Evolutionary conservation across 2,797 vertebrate genomes (phyloP).

Genomic region (Liparis tanakae): DNA sequence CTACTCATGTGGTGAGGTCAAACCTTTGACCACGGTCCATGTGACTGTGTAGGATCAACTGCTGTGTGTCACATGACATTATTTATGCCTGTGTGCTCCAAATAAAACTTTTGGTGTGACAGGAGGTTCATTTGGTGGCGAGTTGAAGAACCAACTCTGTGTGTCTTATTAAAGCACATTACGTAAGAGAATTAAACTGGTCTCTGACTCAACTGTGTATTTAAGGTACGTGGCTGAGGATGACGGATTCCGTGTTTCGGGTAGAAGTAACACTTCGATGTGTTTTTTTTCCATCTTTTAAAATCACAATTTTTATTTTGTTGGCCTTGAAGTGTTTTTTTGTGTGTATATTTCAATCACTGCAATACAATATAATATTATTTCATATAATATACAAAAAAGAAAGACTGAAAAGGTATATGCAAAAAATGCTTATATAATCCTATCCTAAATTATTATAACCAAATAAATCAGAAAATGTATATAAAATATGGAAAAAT

Average conservation of each 20-base stretch:
- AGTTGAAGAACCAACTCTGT: background rate
- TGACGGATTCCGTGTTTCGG: background rate
- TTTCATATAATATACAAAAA: too few species aligned
- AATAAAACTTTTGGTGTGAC: conserved; percentile 9
- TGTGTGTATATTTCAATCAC: too few species aligned
- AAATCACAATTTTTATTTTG: conserved; percentile 6
- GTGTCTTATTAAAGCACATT: background rate
- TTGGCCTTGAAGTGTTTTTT: too few species aligned
- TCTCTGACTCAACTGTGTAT: background rate
- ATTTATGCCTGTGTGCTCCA: background rate
- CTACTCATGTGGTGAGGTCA: conserved; percentile 17
- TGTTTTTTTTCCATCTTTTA: background rate
- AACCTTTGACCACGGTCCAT: conserved; percentile 27
- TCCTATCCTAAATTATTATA: too few species aligned
- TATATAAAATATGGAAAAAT: too few species aligned
- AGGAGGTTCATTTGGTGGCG: background rate
- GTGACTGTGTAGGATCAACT: conserved; percentile 26
- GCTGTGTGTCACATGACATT: conserved; percentile 32
- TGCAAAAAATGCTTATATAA: too few species aligned
- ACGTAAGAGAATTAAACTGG: background rate
- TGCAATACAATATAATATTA: too few species aligned
- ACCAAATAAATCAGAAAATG: too few species aligned
- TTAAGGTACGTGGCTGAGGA: background rate
- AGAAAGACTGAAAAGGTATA: too few species aligned
- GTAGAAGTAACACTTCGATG: background rate